Percentiles rank a stretch among this genome's conserved stretches.
Conservation (phyloP, 2,888 invertebrate genomes). For the Anaspis maculata region DNA sequence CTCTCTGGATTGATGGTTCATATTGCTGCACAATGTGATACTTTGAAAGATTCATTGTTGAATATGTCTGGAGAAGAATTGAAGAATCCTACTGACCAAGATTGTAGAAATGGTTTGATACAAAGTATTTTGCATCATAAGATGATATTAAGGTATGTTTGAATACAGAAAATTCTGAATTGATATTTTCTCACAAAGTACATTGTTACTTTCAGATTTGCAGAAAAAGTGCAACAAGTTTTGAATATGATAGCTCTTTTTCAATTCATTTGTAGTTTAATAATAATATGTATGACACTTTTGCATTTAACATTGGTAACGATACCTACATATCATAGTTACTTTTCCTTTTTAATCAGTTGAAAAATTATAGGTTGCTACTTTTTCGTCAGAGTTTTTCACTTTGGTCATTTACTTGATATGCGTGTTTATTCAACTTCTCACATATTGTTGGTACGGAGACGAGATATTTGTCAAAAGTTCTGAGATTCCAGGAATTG, state of each 20-base stretch:
- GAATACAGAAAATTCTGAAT: no score
- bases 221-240: neutral
- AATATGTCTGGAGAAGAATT: neutral
- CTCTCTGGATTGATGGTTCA: neutral
- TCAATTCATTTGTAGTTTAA: neutral
- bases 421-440: constrained; percentile 1
- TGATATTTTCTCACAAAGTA: no score
- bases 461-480: constrained; percentile 2
- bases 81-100: no score
- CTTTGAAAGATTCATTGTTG: neutral
- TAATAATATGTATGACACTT: constrained; percentile 1
- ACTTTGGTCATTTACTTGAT: constrained; percentile 1
- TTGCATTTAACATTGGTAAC: constrained; percentile 1
- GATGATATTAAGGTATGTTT: no score
- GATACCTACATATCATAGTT: neutral
- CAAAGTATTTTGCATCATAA: no score
- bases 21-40: neutral
- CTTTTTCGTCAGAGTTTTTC: constrained; percentile 1
- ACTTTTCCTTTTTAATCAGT: no score
- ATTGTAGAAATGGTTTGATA: no score
- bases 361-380: neutral
- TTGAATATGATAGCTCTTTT: neutral
- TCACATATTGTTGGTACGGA: constrained; percentile 2
- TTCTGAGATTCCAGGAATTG: constrained; percentile 1
- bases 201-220: constrained; percentile 1